phyloP scores from a whole-genome alignment of 2,888 invertebrate species.

The Horisme vitalbata region DNA sequence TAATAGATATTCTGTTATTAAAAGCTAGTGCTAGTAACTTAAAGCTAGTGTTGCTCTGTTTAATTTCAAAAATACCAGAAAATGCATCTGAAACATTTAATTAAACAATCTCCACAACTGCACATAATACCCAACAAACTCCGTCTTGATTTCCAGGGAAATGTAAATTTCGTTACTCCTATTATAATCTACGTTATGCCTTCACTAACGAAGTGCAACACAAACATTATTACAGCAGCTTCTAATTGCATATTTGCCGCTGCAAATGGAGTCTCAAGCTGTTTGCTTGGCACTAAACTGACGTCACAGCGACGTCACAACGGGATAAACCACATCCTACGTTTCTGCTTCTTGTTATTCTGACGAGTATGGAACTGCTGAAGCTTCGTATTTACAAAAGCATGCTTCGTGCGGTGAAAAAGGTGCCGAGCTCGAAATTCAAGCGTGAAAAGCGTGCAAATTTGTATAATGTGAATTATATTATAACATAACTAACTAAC shows the following conservation, averaged over 20 bases:
- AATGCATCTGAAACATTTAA: too few species aligned
- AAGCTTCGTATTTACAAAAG: not conserved
- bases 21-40: too few species aligned
- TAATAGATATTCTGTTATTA: too few species aligned
- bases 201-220: slow-evolving; percentile 34
- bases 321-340: slow-evolving; percentile 9
- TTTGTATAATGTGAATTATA: too few species aligned
- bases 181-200: slow-evolving; percentile 15
- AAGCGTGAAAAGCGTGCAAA: too few species aligned
- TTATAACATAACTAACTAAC: too few species aligned
- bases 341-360: slow-evolving; percentile 1
- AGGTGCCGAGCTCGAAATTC: too few species aligned
- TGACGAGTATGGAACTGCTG: not conserved
- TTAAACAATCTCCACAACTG: too few species aligned
- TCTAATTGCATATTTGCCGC: slow-evolving; percentile 56
- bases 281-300: slow-evolving; percentile 38
- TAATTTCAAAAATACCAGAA: too few species aligned
- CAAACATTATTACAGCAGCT: slow-evolving; percentile 47
- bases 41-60: too few species aligned
- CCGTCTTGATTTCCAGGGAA: slow-evolving; percentile 1
- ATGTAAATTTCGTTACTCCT: slow-evolving; percentile 11
- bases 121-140: not conserved
- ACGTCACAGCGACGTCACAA: slow-evolving; percentile 11
- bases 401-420: not conserved
- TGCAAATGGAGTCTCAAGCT: slow-evolving; percentile 45